Evolutionary conservation across 2,888 invertebrate genomes (phyloP).

Genomic region (Zeuzera pyrina): DNA sequence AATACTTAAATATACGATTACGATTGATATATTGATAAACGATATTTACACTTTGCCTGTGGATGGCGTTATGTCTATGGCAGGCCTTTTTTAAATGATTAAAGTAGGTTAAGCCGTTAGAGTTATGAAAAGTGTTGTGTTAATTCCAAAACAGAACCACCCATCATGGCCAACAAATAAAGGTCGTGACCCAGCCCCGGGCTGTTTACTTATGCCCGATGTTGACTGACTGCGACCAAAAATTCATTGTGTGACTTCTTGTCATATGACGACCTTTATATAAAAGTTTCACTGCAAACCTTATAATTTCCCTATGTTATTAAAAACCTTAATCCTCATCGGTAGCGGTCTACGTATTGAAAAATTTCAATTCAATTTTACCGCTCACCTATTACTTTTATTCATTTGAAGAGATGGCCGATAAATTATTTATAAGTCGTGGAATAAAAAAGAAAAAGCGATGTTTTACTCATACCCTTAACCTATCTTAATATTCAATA

Average conservation of each 20-base stretch:
- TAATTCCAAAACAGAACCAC: neutral
- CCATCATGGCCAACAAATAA: conserved; percentile 37
- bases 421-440: too few relatives aligned
- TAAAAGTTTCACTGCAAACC: conserved; percentile 38
- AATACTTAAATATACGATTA: too few relatives aligned
- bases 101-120: neutral
- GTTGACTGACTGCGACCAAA: conserved; percentile 53
- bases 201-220: conserved; percentile 55
- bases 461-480: too few relatives aligned
- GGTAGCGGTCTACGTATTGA: conserved; percentile 4
- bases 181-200: conserved; percentile 59
- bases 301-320: conserved; percentile 48
- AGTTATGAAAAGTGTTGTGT: neutral
- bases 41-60: too few relatives aligned
- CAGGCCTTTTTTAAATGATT: neutral
- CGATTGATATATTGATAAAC: too few relatives aligned
- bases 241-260: conserved; percentile 61
- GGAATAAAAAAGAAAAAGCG: too few relatives aligned
- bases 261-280: conserved; percentile 44
- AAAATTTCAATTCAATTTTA: conserved; percentile 1
- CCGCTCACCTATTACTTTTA: too few relatives aligned
- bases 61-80: too few relatives aligned
- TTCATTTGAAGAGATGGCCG: too few relatives aligned
- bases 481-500: too few relatives aligned
- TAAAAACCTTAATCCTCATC: conserved; percentile 34